Conservation (phyloP, 2,113 vertebrate genomes). For the Menura novaehollandiae region DNA sequence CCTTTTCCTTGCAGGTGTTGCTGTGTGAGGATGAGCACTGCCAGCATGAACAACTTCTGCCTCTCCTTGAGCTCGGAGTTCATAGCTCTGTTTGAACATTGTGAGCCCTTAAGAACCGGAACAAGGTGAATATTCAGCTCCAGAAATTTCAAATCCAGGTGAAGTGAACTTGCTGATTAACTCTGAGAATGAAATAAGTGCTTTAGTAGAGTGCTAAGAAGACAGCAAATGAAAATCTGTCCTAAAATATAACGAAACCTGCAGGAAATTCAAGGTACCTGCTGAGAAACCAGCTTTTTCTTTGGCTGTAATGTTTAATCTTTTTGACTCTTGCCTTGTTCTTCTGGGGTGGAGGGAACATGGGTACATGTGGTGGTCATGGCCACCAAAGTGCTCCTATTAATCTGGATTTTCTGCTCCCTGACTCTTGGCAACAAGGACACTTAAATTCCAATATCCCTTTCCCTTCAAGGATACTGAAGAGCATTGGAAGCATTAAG, state of each 20-base stretch:
- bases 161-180: background rate
- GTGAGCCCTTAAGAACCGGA: background rate
- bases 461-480: slow-evolving; percentile 31
- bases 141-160: background rate
- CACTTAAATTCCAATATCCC: background rate
- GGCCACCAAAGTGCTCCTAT: background rate
- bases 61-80: background rate
- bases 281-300: background rate
- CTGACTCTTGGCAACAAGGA: background rate
- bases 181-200: background rate
- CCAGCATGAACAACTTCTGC: background rate
- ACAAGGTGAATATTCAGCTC: background rate
- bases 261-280: background rate
- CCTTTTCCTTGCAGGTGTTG: background rate
- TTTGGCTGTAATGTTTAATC: background rate
- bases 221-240: background rate
- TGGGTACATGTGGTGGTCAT: background rate
- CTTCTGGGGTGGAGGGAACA: background rate
- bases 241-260: background rate
- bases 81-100: background rate
- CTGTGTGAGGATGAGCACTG: background rate
- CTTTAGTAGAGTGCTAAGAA: background rate
- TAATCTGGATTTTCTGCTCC: slow-evolving; percentile 39
- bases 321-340: background rate
- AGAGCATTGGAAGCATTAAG: slow-evolving; percentile 38